Base-by-base conservation (phyloP, 2,113 vertebrate species). In the Mormyrus lacerda region DNA sequence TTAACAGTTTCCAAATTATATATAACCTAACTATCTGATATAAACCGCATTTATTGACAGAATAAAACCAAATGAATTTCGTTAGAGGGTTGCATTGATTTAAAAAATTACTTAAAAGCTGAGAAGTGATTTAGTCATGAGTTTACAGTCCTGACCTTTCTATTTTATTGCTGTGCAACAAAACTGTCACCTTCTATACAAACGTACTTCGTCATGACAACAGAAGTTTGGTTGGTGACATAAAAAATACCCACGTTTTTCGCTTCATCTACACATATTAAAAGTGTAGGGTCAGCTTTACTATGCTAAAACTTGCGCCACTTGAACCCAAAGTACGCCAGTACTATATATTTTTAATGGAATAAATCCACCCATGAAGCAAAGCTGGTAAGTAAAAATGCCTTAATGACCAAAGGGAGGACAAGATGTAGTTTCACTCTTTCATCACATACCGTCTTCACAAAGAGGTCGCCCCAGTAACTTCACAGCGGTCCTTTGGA, bases 381-480 rank as follows among this genome's bases (percentile, higher is more conserved):
- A n/a, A 84, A 47, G 42, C 44, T 84, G 44, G n/a, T 86, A 11
- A 13, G 47, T 86, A 51, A 31, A 31, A 86, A 84, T 47, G n/a
- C 13, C 47, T 86, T 53, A 45, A 50, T 55, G 31, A 61, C 53
- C 39, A 21, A 61, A 44, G 47, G 47, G 73, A 89, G 69, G 73
- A 89, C 69, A 82, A 89, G 76, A 89, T 89, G 79, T 47, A 84
- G 55, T 53, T 82, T 53, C 85, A 53, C 50, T 19, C 47, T 84
- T 61, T 44, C 93, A 35, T 94, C 95, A 89, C 91, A 90, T 93
- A 93, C 94, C 95, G 93, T 90, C 87, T 90, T 48, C 24, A 85
- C 90, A 92, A 92, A 91, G 90, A 92, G 90, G n/a, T 85, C 88
- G 65, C 44, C 17, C 42, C 24, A 88, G 35, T 89, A 48, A 86